phyloP scores from a whole-genome alignment of 2,888 invertebrate species.

The Drosophila nigricruria region DNA sequence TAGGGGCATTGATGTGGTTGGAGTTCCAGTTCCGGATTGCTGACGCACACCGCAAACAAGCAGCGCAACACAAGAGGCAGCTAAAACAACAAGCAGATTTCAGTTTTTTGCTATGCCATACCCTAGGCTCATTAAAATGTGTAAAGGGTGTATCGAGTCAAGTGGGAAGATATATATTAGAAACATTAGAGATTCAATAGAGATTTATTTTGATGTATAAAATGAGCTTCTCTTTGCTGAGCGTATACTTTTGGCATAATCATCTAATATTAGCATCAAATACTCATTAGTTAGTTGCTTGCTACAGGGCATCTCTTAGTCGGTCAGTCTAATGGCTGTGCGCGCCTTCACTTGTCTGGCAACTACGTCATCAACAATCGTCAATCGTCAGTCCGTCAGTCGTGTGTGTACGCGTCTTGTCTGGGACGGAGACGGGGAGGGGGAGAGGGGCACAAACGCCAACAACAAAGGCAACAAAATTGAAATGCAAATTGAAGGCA shows the following conservation, averaged over 20 bases:
- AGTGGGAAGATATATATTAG: background rate
- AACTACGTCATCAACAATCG: constrained; percentile 47
- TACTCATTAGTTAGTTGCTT: background rate
- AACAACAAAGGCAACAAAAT: constrained; percentile 51
- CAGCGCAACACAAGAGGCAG: constrained; percentile 43
- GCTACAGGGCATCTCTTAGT: constrained; percentile 24
- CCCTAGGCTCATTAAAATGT: background rate
- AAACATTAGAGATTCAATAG: background rate
- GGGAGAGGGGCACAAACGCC: background rate
- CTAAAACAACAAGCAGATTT: constrained; percentile 33
- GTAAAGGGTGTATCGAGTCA: background rate
- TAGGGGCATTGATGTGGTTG: constrained; percentile 11
- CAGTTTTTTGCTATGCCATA: constrained; percentile 13
- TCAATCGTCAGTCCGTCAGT: constrained; percentile 45
- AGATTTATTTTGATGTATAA: background rate
- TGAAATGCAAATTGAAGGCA: constrained; percentile 78
- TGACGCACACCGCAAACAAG: constrained; percentile 41
- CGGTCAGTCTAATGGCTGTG: background rate
- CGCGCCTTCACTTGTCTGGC: constrained; percentile 10
- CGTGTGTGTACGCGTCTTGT: background rate
- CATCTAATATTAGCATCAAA: background rate
- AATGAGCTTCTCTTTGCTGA: background rate
- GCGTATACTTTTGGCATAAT: background rate
- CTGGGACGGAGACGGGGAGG: background rate
- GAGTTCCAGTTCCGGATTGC: constrained; percentile 57